phyloP scores from a whole-genome alignment of 2,113 vertebrate species.

The Triplophysa dalaica region DNA sequence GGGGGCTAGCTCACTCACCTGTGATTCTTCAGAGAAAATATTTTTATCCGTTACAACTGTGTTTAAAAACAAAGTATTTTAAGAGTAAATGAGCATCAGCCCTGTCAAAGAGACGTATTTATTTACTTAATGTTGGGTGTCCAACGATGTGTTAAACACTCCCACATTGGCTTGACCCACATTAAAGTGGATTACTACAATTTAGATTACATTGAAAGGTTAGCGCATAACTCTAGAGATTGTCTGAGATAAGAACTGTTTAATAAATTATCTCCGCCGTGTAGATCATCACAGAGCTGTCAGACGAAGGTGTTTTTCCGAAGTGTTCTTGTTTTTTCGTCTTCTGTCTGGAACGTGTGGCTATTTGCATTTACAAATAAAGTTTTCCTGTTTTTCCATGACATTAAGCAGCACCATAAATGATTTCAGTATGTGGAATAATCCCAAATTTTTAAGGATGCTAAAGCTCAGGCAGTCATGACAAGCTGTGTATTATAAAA shows the following conservation, averaged over 20 bases:
- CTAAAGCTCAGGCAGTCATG: constrained; percentile 4
- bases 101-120: not conserved
- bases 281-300: not conserved
- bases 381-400: constrained; percentile 25
- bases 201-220: not conserved
- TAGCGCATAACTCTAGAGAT: not conserved
- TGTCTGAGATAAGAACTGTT: not conserved
- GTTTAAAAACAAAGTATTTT: not conserved
- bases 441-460: constrained; percentile 16
- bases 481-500: constrained; percentile 40
- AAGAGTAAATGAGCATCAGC: not conserved
- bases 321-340: not conserved
- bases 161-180: not conserved
- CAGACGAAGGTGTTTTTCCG: constrained; percentile 2
- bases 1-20: not conserved
- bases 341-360: not conserved
- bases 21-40: not conserved
- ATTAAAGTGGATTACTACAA: not conserved
- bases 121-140: not conserved
- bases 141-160: not conserved
- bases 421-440: constrained; percentile 36
- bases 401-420: constrained; percentile 40
- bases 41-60: not conserved
- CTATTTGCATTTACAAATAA: constrained; percentile 15
- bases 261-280: not conserved